A percentile compares a stretch with the other conserved stretches of the same genome.
phyloP scores from a whole-genome alignment of 2,113 vertebrate species.

The Trachemys scripta region DNA sequence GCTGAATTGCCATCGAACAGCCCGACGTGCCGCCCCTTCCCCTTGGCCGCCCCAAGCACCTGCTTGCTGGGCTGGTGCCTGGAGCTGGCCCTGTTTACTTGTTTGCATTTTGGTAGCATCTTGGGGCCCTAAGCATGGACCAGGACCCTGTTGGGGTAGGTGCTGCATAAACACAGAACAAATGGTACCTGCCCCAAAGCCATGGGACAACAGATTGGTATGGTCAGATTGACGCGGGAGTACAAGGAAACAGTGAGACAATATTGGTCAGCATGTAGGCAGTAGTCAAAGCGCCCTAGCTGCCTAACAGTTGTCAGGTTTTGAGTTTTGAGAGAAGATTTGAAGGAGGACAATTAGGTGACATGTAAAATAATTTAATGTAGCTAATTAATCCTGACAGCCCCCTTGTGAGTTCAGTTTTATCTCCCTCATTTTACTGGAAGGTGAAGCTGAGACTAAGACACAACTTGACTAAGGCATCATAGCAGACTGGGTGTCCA shows the following conservation, averaged over 20 bases:
- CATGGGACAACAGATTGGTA: not conserved
- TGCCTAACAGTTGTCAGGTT: not conserved
- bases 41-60: too few species aligned
- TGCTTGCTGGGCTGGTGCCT: too few species aligned
- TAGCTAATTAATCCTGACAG: constrained; percentile 39
- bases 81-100: not conserved
- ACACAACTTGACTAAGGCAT: not conserved
- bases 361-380: constrained; percentile 11
- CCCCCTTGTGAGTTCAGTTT: not conserved
- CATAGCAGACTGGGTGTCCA: not conserved
- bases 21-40: too few species aligned
- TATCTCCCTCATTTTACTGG: not conserved
- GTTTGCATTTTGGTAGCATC: not conserved
- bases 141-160: not conserved
- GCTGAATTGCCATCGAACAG: too few species aligned
- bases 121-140: not conserved
- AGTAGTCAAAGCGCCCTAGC: not conserved
- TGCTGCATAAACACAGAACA: not conserved
- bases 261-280: not conserved
- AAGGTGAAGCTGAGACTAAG: constrained; percentile 1
- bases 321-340: not conserved
- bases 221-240: not conserved
- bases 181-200: not conserved
- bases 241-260: not conserved
- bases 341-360: not conserved